Evolutionary conservation across 2,888 invertebrate species (phyloP).

Genomic region (Amiota communis): DNA sequence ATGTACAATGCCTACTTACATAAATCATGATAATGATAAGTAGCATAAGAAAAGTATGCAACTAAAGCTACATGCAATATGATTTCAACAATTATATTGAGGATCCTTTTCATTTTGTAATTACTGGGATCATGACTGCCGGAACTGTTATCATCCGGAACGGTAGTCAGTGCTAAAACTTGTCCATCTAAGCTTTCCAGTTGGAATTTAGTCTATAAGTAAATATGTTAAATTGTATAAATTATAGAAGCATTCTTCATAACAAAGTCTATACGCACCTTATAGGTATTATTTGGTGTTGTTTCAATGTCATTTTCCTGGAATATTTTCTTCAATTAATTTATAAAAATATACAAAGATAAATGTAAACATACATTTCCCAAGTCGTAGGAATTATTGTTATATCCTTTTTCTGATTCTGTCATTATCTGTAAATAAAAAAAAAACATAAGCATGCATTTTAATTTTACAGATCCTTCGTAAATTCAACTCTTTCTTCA

Average conservation of each 20-base stretch:
- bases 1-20: slow-evolving; percentile 55
- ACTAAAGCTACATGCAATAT: slow-evolving; percentile 60
- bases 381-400: slow-evolving; percentile 59
- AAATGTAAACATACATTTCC: slow-evolving; percentile 56
- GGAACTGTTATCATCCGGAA: no score
- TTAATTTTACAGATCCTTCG: no score
- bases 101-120: slow-evolving; percentile 29
- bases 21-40: slow-evolving; percentile 62
- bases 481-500: no score
- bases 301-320: slow-evolving; percentile 24
- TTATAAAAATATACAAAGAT: background rate
- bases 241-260: no score
- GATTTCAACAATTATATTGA: slow-evolving; percentile 44
- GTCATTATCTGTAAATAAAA: slow-evolving; percentile 46
- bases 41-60: slow-evolving; percentile 69
- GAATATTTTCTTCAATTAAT: slow-evolving; percentile 6
- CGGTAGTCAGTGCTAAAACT: background rate
- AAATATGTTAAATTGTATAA: no score
- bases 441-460: no score
- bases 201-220: slow-evolving; percentile 51
- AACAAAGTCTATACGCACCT: slow-evolving; percentile 39
- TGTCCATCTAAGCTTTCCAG: slow-evolving; percentile 37
- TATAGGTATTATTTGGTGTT: slow-evolving; percentile 32
- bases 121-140: background rate
- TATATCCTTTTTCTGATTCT: slow-evolving; percentile 47